Evolutionary conservation across 2,113 vertebrate species (phyloP), one percentile per base, ranked within the genome.

Genomic region (Sinocyclocheilus rhinocerous): DNA sequence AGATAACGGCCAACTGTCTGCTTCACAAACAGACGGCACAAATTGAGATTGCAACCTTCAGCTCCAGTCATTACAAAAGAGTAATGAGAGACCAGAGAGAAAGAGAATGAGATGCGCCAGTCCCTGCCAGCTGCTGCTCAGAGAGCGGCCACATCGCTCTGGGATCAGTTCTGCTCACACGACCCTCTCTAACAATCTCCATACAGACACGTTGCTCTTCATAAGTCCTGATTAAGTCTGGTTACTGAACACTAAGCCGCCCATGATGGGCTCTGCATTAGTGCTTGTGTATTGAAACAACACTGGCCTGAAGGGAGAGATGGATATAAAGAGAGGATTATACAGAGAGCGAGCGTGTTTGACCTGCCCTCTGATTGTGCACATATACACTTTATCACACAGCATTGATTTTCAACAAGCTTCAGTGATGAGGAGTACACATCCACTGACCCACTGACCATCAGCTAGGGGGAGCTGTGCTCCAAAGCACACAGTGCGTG

Each of bases 161-260:
- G 84, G 84, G 89, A 93, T 92, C 89, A 89, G 87, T 83, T 89
- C 85, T 87, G 91, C 89, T 92, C 92, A 92, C 92, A 94, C 91
- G 89, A 83, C 78, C 55, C 42, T 45, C 73, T 57, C 59, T 29
- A 81, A 87, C 83, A 89, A 57, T 45, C n/a, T 73, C 83, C 76
- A 76, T 52, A 63, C 3, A 26, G 76, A 82, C 80, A 61, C 75
- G 50, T 70, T 33, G 83, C 26, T 83, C 81, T 73, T 83, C 50
- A 82, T 65, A 67, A 72, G 50, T 83, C 81, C 81, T 70, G 81
- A 70, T 83, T 70, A 48, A 83, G 83, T 85, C 84, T 83, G n/a
- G 61, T 39, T n/a, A 16, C 65, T 55, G 16, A 83, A 72, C 81
- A 72, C 81, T 83, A 83, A 83, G 81, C 67, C 13, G 20, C 9